Base-by-base conservation (phyloP, 2,888 invertebrate species). In the Antheraea assamensis region DNA sequence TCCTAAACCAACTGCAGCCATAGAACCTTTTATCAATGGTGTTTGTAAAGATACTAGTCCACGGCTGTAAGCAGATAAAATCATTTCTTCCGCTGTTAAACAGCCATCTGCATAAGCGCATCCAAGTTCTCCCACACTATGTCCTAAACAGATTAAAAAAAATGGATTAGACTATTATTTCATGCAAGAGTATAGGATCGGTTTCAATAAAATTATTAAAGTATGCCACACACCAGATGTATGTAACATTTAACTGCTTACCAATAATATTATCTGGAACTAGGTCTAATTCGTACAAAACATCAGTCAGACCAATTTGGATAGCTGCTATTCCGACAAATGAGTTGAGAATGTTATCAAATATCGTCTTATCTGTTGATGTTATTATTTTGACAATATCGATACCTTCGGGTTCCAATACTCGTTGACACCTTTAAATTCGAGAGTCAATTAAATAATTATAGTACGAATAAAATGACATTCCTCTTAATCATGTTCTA, bases 71-170 rank as follows among this genome's bases (percentile, higher is more conserved):
- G 98, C 97, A 8, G 97, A 95, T 24, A 98, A 88, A 70, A 98
- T 96, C 93, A 97, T 97, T 90, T 98, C 97, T 83, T 98, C 97
- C 0, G 96, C 96, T 0, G 98, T 97, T 75, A 99, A 95, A 78
- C 98, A 97, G 0, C 98, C 98, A 87, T 99, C 99, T 2, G 98
- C 98, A 88, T 99, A 99, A 0, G 97, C 98, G 88, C 99, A 99
- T 0, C 98, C 98, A 42, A 99, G 92, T 88, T 99, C 99, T 42
- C 99, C 99, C 0, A 98, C 97, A 30, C 99, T 99, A 87, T 99
- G 99, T 0, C 99, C 98, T 95, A n/a, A 24, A 47, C 42, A 19
- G 21, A 55, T 17, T 47, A 0, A 10, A 8, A 58, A n/a, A 61
- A 1, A 24, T 7, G 19, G n/a, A 8, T 15, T 52, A 1, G 15